Percentiles rank a stretch among this genome's conserved stretches.
Evolutionary conservation across 1,140 invertebrate genomes (phyloP).

Genomic region (Bactericera cockerelli): DNA sequence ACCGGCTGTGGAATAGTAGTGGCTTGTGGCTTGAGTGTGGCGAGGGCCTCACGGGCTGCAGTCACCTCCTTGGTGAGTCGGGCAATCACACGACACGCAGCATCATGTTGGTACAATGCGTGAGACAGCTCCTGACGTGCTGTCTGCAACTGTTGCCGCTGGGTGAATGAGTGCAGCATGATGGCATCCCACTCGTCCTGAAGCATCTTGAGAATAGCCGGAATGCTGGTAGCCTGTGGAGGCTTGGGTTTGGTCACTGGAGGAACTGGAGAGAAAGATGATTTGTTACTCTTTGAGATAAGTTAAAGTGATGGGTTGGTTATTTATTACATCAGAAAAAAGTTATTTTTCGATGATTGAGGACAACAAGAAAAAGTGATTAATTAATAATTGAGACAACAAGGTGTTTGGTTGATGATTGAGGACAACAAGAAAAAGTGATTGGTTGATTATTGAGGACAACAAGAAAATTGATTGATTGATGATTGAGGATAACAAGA

Average conservation of each 20-base stretch:
- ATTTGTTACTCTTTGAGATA: too few relatives aligned
- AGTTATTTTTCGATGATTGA: too few relatives aligned
- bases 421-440: too few relatives aligned
- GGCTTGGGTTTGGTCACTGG: constrained; percentile 89
- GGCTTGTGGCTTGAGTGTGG: constrained; percentile 92
- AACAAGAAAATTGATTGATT: too few relatives aligned
- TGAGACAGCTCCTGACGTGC: constrained; percentile 87
- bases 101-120: constrained; percentile 90
- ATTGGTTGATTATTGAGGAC: too few relatives aligned
- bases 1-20: constrained; percentile 48
- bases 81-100: constrained; percentile 95
- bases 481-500: too few relatives aligned
- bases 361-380: too few relatives aligned
- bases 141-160: constrained; percentile 92
- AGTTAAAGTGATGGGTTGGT: too few relatives aligned
- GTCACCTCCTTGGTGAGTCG: constrained; percentile 96
- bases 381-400: too few relatives aligned
- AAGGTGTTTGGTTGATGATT: too few relatives aligned
- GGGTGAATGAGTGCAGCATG: constrained; percentile 93
- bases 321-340: too few relatives aligned
- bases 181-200: constrained; percentile 99
- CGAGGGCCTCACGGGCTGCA: constrained; percentile 90
- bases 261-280: too few relatives aligned
- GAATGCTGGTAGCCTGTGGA: constrained; percentile 93
- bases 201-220: constrained; percentile 88